Evolutionary conservation across 2,888 invertebrate genomes (phyloP).

Genomic region (Theristus sp.): DNA sequence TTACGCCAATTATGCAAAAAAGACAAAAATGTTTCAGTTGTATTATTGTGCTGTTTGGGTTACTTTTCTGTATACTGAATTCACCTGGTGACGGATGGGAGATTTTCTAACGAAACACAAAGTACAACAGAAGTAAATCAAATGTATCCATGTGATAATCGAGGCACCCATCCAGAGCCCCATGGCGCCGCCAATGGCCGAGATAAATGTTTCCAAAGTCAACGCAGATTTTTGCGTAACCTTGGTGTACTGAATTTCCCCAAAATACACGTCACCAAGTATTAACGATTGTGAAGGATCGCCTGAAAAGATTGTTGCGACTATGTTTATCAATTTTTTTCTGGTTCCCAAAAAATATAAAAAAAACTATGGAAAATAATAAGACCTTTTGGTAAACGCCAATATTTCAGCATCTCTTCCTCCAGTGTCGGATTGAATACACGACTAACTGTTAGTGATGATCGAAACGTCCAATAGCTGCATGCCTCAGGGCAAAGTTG

Average conservation of each 20-base stretch:
- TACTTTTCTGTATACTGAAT: too few species aligned
- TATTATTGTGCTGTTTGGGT: too few species aligned
- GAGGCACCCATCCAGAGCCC: slow-evolving; percentile 7
- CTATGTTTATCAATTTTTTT: too few species aligned
- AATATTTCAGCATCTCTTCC: not conserved
- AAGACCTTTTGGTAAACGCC: not conserved
- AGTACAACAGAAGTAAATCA: slow-evolving; percentile 3
- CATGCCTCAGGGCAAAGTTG: slow-evolving; percentile 1
- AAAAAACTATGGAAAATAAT: too few species aligned
- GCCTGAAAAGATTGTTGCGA: not conserved
- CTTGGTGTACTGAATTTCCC: slow-evolving; percentile 5
- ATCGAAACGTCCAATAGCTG: slow-evolving; percentile 1
- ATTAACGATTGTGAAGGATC: slow-evolving; percentile 1
- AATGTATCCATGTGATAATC: slow-evolving; percentile 6
- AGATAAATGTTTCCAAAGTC: slow-evolving; percentile 2
- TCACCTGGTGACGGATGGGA: not conserved
- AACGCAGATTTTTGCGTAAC: not conserved
- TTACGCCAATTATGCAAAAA: too few species aligned
- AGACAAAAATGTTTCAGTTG: too few species aligned
- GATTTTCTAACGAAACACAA: not conserved
- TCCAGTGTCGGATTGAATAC: slow-evolving; percentile 1
- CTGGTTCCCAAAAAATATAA: too few species aligned
- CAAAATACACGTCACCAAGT: slow-evolving; percentile 5
- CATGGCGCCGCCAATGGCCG: slow-evolving; percentile 6
- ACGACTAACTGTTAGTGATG: not conserved